A percentile compares a stretch with the other conserved stretches of the same genome.
phyloP scores from a whole-genome alignment of 1,140 invertebrate species.

The Phthorimaea operculella region DNA sequence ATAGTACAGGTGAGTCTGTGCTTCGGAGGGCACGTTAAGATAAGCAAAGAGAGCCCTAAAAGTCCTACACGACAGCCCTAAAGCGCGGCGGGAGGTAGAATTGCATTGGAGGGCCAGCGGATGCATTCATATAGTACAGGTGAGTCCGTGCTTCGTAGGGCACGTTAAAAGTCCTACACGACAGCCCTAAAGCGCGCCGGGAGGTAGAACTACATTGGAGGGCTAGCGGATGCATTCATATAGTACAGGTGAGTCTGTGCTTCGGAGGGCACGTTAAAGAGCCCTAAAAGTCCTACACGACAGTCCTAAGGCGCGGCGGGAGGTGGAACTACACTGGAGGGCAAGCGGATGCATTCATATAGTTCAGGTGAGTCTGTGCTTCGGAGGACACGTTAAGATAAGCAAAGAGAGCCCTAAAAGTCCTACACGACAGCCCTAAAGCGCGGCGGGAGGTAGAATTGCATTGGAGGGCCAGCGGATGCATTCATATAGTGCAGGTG shows the following conservation, averaged over 20 bases:
- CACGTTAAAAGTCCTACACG: conserved; percentile 76
- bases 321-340: conserved; percentile 96
- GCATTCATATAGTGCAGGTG: conserved; percentile 88
- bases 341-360: conserved; percentile 92
- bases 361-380: conserved; percentile 75
- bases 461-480: conserved; percentile 92
- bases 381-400: too few relatives aligned
- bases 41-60: conserved; percentile 67
- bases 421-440: conserved; percentile 91
- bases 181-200: conserved; percentile 89
- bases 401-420: conserved; percentile 72
- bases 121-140: conserved; percentile 90
- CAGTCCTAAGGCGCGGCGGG: conserved; percentile 89
- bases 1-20: conserved; percentile 82
- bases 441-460: conserved; percentile 94
- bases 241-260: conserved; percentile 80
- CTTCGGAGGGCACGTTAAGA: too few relatives aligned
- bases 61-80: conserved; percentile 91
- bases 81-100: conserved; percentile 94
- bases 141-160: conserved; percentile 12
- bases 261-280: too few relatives aligned
- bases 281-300: conserved; percentile 87
- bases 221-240: conserved; percentile 89
- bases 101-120: conserved; percentile 93
- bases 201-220: conserved; percentile 97